Conservation (phyloP, 2,888 invertebrate species). For the Drosophila aldrichi region DNA sequence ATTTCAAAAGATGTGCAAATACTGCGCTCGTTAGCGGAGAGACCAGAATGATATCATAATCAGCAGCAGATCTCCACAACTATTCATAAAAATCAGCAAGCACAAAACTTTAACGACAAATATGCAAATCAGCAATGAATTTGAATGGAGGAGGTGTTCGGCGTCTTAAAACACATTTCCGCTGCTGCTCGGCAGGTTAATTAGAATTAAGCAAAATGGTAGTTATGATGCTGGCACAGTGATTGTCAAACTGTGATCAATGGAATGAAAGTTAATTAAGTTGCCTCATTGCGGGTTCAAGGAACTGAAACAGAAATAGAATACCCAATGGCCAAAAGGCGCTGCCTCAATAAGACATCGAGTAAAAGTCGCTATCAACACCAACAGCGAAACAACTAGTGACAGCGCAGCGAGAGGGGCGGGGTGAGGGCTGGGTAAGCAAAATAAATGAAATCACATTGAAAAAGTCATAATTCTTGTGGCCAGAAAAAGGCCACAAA, state of each 20-base stretch:
- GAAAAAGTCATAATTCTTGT: conserved; percentile 77
- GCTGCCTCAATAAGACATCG: conserved; percentile 44
- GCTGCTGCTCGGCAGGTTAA: conserved; percentile 17
- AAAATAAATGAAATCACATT: conserved; percentile 77
- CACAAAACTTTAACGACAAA: conserved; percentile 20
- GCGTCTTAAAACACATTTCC: conserved; percentile 39
- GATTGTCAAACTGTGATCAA: conserved; percentile 47
- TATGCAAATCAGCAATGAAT: conserved; percentile 42
- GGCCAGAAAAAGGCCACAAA: conserved; percentile 53
- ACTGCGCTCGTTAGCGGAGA: conserved; percentile 31
- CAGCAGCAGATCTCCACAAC: conserved; percentile 17
- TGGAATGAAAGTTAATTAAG: conserved; percentile 76
- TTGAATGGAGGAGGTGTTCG: conserved; percentile 8
- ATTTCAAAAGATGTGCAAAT: conserved; percentile 43
- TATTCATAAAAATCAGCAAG: conserved; percentile 20
- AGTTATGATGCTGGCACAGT: conserved; percentile 6
- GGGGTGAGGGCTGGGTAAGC: conserved; percentile 17
- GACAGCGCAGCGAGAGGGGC: not conserved
- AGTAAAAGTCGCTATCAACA: conserved; percentile 75
- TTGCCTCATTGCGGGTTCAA: conserved; percentile 64
- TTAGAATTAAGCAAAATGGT: not conserved
- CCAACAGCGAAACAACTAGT: conserved; percentile 62
- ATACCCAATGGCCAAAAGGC: conserved; percentile 54
- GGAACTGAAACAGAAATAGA: conserved; percentile 59
- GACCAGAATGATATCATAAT: conserved; percentile 56